Evolutionary conservation across 2,113 vertebrate species (phyloP).

Genomic region (Clarias magur): DNA sequence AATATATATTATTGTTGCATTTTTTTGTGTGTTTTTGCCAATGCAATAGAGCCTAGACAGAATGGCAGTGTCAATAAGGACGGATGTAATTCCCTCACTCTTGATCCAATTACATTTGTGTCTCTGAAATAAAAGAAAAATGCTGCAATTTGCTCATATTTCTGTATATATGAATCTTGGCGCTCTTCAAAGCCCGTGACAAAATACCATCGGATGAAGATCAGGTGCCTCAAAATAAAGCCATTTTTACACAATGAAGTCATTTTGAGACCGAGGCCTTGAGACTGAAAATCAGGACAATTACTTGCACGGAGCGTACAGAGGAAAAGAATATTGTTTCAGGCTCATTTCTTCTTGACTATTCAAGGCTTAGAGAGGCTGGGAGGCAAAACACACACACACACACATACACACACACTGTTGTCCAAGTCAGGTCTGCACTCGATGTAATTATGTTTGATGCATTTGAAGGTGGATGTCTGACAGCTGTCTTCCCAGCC

Average conservation of each 20-base stretch:
- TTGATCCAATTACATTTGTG: constrained; percentile 88
- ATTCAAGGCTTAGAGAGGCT: constrained; percentile 49
- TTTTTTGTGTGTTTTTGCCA: constrained; percentile 57
- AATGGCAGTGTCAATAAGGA: constrained; percentile 74
- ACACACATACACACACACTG: constrained; percentile 42
- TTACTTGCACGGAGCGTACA: constrained; percentile 44
- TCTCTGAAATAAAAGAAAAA: constrained; percentile 92
- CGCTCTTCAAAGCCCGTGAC: constrained; percentile 90
- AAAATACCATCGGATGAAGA: constrained; percentile 80
- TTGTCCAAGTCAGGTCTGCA: constrained; percentile 73
- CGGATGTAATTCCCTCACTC: constrained; percentile 73
- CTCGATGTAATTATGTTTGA: constrained; percentile 79
- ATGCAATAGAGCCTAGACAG: constrained; percentile 59
- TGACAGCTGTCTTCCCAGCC: constrained; percentile 48
- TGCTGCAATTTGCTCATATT: constrained; percentile 90
- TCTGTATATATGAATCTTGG: constrained; percentile 75
- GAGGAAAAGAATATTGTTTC: constrained; percentile 55
- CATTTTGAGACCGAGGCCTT: constrained; percentile 81
- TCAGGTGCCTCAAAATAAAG: constrained; percentile 79
- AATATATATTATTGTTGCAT: constrained; percentile 58
- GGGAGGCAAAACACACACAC: constrained; percentile 46
- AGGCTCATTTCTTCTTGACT: constrained; percentile 54
- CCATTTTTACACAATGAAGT: constrained; percentile 66
- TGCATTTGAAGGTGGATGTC: constrained; percentile 69
- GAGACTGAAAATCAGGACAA: constrained; percentile 50